A percentile compares a stretch with the other conserved stretches of the same genome.
These are phyloP conservation scores for Campoletis sonorensis DNA, from an alignment of 1,140 invertebrate genomes.

Conservation along the genomic window DNA sequence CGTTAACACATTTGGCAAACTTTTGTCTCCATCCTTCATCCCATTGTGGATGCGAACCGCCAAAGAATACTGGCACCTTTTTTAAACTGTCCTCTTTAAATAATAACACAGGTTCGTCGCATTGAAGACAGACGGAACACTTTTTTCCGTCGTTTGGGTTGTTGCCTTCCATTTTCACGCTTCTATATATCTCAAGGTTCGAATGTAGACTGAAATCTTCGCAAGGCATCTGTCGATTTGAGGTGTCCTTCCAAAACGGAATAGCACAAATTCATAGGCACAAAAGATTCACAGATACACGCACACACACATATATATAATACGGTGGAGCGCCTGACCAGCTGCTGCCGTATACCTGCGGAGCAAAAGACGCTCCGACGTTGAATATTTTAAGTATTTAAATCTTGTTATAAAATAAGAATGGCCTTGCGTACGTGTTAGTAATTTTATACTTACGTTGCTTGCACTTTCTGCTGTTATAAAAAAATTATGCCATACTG, in stretches of 20 bases:
- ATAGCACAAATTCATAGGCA: neutral
- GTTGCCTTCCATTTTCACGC: neutral
- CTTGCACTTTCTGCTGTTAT: neutral
- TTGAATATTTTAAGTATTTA: neutral
- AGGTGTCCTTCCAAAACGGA: neutral
- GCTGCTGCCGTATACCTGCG: neutral
- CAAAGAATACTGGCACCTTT: neutral
- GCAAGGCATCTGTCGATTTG: no score
- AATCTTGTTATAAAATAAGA: neutral
- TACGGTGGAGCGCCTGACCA: neutral
- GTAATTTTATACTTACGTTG: neutral
- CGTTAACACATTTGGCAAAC: no score
- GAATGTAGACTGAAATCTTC: neutral
- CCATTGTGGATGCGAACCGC: neutral
- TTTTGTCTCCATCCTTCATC: no score
- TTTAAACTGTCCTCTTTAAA: neutral
- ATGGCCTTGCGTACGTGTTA: neutral
- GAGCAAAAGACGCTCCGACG: neutral
- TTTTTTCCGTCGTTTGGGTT: neutral
- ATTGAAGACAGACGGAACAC: neutral
- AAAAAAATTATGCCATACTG: constrained; percentile 1
- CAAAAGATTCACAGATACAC: neutral
- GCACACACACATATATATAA: neutral
- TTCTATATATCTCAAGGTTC: neutral
- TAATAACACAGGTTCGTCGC: neutral